Percentiles rank a stretch among this genome's conserved stretches.
Conservation (phyloP, 2,888 invertebrate genomes). For the Phaedon cochleariae region DNA sequence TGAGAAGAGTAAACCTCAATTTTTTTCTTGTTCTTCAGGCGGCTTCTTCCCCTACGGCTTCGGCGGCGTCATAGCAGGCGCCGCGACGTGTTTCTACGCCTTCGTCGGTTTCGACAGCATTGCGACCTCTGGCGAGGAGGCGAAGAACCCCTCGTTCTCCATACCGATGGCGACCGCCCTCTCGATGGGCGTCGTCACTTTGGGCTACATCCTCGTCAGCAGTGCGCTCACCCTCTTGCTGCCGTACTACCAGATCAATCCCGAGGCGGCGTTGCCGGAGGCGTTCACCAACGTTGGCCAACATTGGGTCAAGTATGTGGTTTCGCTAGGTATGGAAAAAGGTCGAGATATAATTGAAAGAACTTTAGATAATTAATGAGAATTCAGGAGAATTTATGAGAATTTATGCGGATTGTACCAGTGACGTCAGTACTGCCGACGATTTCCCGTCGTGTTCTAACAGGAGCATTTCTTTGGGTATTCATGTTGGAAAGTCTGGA, state of each 20-base stretch:
- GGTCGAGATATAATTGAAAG: too few relatives aligned
- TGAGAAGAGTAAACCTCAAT: too few relatives aligned
- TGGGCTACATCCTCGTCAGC: slow-evolving; percentile 83
- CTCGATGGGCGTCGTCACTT: slow-evolving; percentile 81
- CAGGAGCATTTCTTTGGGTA: too few relatives aligned
- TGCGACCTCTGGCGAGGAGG: slow-evolving; percentile 86
- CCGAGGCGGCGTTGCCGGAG: slow-evolving; percentile 81
- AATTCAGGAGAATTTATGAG: too few relatives aligned
- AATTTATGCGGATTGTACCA: too few relatives aligned
- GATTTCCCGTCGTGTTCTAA: too few relatives aligned
- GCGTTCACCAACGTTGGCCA: slow-evolving; percentile 76
- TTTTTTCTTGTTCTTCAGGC: too few relatives aligned
- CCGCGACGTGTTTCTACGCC: slow-evolving; percentile 91
- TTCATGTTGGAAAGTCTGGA: too few relatives aligned
- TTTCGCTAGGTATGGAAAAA: slow-evolving; percentile 69
- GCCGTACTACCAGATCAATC: slow-evolving; percentile 77
- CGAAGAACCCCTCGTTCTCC: slow-evolving; percentile 79
- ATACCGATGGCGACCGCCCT: slow-evolving; percentile 85
- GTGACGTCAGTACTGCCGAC: too few relatives aligned
- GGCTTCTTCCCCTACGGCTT: slow-evolving; percentile 83
- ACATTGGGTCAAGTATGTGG: slow-evolving; percentile 85
- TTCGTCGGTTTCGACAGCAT: slow-evolving; percentile 94
- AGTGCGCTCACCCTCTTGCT: slow-evolving; percentile 85
- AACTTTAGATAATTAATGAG: too few relatives aligned
- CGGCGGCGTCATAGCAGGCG: slow-evolving; percentile 79